phyloP scores from a whole-genome alignment of 2,797 vertebrate species.

The Anguilla marmorata region DNA sequence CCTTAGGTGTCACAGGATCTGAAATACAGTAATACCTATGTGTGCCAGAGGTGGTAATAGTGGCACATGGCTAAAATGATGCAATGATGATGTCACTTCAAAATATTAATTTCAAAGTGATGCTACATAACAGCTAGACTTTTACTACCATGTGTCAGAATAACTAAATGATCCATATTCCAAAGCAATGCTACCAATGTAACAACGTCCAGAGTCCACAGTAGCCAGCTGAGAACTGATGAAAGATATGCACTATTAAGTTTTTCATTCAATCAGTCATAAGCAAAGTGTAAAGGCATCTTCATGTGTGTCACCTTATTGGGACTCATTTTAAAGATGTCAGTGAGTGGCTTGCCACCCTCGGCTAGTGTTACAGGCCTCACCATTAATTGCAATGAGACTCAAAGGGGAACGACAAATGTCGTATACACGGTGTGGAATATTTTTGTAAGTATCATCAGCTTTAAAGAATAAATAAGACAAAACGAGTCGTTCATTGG shows the following conservation, averaged over 20 bases:
- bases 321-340: background rate
- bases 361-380: background rate
- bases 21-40: too few species aligned
- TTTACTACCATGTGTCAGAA: too few species aligned
- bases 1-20: too few species aligned
- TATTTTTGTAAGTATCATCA: background rate
- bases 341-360: background rate
- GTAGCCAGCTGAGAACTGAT: background rate
- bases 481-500: background rate
- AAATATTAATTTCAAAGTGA: too few species aligned
- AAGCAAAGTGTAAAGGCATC: background rate
- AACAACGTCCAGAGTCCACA: too few species aligned
- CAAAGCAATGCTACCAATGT: too few species aligned
- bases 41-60: too few species aligned
- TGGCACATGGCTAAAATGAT: too few species aligned
- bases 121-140: too few species aligned
- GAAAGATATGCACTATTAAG: background rate
- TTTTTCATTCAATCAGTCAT: background rate
- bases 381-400: background rate
- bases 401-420: background rate
- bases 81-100: too few species aligned
- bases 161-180: too few species aligned
- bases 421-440: background rate
- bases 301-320: background rate
- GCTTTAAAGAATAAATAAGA: slow-evolving; percentile 29